phyloP scores from a whole-genome alignment of 2,797 vertebrate species.

The Leuciscus waleckii region DNA sequence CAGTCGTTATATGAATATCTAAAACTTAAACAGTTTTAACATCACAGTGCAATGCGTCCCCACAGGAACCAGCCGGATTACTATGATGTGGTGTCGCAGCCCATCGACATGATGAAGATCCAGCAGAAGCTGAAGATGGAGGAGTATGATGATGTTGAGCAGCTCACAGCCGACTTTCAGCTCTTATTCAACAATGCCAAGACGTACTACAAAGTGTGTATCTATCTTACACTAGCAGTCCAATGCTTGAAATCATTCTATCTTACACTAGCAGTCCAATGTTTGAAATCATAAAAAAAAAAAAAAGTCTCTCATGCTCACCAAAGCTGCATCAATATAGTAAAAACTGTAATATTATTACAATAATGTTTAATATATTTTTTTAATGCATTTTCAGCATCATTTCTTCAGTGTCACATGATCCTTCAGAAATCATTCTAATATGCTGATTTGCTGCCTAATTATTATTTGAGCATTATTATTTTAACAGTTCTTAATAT shows the following conservation, averaged over 20 bases:
- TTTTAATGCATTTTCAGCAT: too few relatives aligned
- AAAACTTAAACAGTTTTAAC: neutral
- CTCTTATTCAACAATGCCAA: slow-evolving; percentile 97
- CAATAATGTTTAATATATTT: too few relatives aligned
- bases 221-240: neutral
- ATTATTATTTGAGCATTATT: neutral
- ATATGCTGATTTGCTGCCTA: neutral
- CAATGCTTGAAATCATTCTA: neutral
- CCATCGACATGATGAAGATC: slow-evolving; percentile 99
- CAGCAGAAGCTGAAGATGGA: slow-evolving; percentile 99
- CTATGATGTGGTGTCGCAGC: slow-evolving; percentile 97
- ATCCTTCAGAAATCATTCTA: neutral
- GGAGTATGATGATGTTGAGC: slow-evolving; percentile 96
- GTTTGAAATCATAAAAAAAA: neutral
- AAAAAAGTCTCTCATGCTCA: neutral
- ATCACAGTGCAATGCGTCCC: slow-evolving; percentile 7
- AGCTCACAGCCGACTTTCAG: slow-evolving; percentile 95
- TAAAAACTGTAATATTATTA: too few relatives aligned
- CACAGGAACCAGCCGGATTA: slow-evolving; percentile 97
- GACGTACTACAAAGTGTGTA: slow-evolving; percentile 94
- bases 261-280: neutral
- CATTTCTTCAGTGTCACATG: neutral
- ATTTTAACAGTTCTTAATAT: neutral
- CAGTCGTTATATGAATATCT: neutral
- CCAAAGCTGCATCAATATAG: neutral